Evolutionary conservation across 2,797 vertebrate species (phyloP), one percentile per base, ranked within the genome.

Genomic region (Helarctos malayanus): DNA sequence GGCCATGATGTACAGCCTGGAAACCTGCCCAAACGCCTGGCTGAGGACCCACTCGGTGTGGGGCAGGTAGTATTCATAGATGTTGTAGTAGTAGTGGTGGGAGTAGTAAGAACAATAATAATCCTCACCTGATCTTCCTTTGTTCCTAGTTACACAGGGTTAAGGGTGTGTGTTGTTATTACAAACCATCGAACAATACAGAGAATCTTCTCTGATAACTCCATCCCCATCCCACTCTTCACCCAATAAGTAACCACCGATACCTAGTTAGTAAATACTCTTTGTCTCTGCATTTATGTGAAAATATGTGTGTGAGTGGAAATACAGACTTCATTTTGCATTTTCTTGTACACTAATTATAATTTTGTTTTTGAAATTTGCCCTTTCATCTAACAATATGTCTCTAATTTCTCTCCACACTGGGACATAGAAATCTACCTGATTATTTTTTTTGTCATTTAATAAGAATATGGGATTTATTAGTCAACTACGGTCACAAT

Each of bases 1-100:
- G 45, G 98, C 98, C 0, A 94, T 99, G 98, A 98, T 99, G 99
- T 99, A 99, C 0, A 99, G 99, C 47, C 99, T 99, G 98, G 99
- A 99, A 91, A 99, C 99, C 2, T 96, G 98, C 54, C 98, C 98
- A 0, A 98, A 98, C 0, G 63, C 99, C 0, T 99, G 99, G 99
- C 98, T 99, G 92, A 98, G 99, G 96, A 99, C 98, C 59, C 99
- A 99, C 52, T 99, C 99, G 0, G 4, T 97, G 9, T 99, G 99
- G 99, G 99, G 99, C 98, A 99, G 99, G 99, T 99, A 99, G 25
- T 2, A 14, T 15, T n/a, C 54, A 13, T 8, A 38, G 41, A 0
- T 29, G 16, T 27, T n/a, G 3, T 7, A 41, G n/a, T 9, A 7
- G 52, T 25, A 14, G 11, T 13, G 18, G 57, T 10, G 14, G 14